phyloP scores from a whole-genome alignment of 1,140 invertebrate species.

The Neodiprion fabricii region DNA sequence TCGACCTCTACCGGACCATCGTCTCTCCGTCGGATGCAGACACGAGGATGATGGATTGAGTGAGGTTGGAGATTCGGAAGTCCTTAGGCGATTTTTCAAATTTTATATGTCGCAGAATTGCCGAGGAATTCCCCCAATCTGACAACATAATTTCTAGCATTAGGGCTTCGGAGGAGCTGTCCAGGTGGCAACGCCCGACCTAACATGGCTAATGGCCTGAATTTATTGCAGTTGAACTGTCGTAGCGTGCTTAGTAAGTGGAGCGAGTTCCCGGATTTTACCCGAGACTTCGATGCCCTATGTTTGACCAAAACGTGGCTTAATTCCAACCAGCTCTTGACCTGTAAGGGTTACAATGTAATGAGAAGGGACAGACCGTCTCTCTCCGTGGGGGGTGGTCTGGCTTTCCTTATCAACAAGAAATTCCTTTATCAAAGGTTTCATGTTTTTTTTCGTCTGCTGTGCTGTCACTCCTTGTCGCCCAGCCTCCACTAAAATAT shows the following conservation, averaged over 20 bases:
- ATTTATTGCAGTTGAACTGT: slow-evolving; percentile 26
- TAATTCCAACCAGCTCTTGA: background rate
- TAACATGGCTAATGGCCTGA: slow-evolving; percentile 5
- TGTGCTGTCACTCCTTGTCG: no score
- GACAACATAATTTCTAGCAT: background rate
- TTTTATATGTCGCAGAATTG: background rate
- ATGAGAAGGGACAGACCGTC: slow-evolving; percentile 19
- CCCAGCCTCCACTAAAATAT: no score
- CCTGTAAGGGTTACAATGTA: slow-evolving; percentile 22
- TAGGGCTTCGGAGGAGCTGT: background rate
- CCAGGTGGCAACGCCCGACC: background rate
- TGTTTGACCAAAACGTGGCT: slow-evolving; percentile 23
- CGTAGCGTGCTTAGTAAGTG: slow-evolving; percentile 19
- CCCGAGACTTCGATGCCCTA: slow-evolving; percentile 14
- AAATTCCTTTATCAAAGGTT: background rate
- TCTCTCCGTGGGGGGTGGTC: slow-evolving; percentile 14
- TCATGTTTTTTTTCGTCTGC: no score
- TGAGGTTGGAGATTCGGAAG: background rate
- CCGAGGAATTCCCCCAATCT: background rate
- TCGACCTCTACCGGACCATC: background rate
- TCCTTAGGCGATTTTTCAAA: background rate
- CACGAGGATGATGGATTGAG: no score
- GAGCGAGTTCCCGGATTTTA: slow-evolving; percentile 13
- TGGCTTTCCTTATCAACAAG: slow-evolving; percentile 21
- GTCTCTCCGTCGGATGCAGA: background rate